Evolutionary conservation across 2,113 vertebrate species (phyloP), one percentile per base, ranked within the genome.

Genomic region (Gnathonemus longibarbis): DNA sequence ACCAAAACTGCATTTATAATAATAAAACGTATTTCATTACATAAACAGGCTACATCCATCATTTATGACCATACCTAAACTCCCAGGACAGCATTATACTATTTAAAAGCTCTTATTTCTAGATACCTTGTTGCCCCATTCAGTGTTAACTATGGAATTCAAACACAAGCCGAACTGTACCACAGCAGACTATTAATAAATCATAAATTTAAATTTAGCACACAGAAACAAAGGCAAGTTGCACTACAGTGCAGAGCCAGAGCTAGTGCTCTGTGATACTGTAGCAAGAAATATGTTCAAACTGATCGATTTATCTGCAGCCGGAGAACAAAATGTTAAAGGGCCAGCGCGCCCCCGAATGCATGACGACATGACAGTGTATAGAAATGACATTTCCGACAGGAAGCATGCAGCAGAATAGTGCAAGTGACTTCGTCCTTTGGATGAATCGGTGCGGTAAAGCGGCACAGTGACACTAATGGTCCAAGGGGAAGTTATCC

Each of bases 251-350:
- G 42, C 3, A 87, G 48, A 91, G 92, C 90, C 89, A 92, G 90
- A 91, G 91, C 53, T 89, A 90, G 94, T 93, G 90, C 42, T 48
- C 53, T 77, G 52, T 92, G 92, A 92, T 49, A 90, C 87, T 90
- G 89, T 89, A 90, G 83, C 91, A 91, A 89, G 92, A 93, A 93
- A 93, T 17, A 92, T 91, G 89, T 91, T 91, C 88, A 92, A 90
- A 93, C 91, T 92, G 93, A 95, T 94, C 84, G 93, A 91, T 93
- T 94, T 93, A 92, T 92, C 89, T 87, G 88, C 87, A 91, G 90
- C 39, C 50, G 83, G 86, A 84, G 31, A 66, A 3, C n/a, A n/a
- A 11, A 31, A 74, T 31, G 66, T 27, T 74, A 91, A 90, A 88
- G 89, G 88, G 91, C 90, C 89, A 84, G 84, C 74, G 85, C 48